A percentile compares a stretch with the other conserved stretches of the same genome.
phyloP scores from a whole-genome alignment of 1,140 invertebrate genomes.

The Araneus ventricosus region DNA sequence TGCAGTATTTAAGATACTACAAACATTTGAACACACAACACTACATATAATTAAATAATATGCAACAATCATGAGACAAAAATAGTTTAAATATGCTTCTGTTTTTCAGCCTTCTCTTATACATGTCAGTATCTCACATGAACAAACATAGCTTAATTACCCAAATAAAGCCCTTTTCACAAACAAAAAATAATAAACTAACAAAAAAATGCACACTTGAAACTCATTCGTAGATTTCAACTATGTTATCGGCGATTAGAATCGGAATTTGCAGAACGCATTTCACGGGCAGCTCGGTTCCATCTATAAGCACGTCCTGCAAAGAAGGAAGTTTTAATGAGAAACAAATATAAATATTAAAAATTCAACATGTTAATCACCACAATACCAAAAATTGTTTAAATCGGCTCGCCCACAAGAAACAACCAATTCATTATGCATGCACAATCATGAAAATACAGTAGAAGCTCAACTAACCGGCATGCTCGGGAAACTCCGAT shows the following conservation, averaged over 20 bases:
- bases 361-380: too few relatives aligned
- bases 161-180: neutral
- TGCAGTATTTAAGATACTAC: neutral
- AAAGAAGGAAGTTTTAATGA: neutral
- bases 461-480: too few relatives aligned
- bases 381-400: too few relatives aligned
- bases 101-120: neutral
- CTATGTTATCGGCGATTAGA: constrained; percentile 15
- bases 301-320: constrained; percentile 43
- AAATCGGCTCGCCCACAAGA: too few relatives aligned
- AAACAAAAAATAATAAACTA: constrained; percentile 35
- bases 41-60: constrained; percentile 3
- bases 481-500: too few relatives aligned
- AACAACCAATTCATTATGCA: too few relatives aligned
- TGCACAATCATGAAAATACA: too few relatives aligned
- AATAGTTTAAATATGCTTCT: neutral
- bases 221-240: neutral
- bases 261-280: constrained; percentile 41
- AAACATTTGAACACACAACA: neutral
- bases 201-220: constrained; percentile 33
- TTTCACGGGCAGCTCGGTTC: constrained; percentile 45
- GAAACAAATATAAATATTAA: too few relatives aligned
- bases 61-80: neutral
- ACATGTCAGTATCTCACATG: neutral
- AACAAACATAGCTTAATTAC: neutral